Base-by-base conservation (phyloP, 2,113 vertebrate species). In the Pithys albifrons region DNA sequence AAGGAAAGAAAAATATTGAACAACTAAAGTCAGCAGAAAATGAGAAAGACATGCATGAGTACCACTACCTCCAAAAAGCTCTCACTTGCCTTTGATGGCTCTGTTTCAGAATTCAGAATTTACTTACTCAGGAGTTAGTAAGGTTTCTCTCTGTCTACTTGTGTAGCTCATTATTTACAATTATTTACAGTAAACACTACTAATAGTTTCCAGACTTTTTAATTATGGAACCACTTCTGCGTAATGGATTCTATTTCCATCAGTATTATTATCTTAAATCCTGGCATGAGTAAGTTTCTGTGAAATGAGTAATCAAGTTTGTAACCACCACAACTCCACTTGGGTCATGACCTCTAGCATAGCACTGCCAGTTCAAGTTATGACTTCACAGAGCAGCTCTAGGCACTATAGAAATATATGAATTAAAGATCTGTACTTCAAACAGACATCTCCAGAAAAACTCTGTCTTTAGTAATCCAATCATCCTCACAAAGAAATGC, bases 381-480 rank as follows among this genome's bases (percentile, higher is more conserved):
- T 35, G 81, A 80, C 76, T 85, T 83, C 58, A 79, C 27, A 85
- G 49, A 54, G 8, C 46, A 85, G 12, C 71, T 93, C 33, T 70
- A 86, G 65, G 62, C 43, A 19, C 33, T 41, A 48, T 66, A 88
- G 33, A 81, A 18, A 79, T 67, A 55, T 0, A 14, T 45, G n/a
- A 28, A 80, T 91, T 69, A 96, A 93, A 85, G 52, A 25, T 89
- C n/a, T 80, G 29, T 43, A 89, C 64, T 70, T 88, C 71, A 94
- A 55, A 76, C 18, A 85, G 41, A 65, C 4, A 35, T 75, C 24
- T 72, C 41, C 62, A 82, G 69, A 85, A 89, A 95, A 85, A 41
- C 8, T 54, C 43, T 76, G 41, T 82, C 58, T 92, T 58, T 70
- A 89, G 45, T 58, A 92, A 92, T 85, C 67, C 78, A 27, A 66